Percentiles rank a stretch among this genome's conserved stretches.
These are phyloP conservation scores for Platysternon megacephalum DNA, from an alignment of 2,113 vertebrate genomes.

Conservation along the genomic window DNA sequence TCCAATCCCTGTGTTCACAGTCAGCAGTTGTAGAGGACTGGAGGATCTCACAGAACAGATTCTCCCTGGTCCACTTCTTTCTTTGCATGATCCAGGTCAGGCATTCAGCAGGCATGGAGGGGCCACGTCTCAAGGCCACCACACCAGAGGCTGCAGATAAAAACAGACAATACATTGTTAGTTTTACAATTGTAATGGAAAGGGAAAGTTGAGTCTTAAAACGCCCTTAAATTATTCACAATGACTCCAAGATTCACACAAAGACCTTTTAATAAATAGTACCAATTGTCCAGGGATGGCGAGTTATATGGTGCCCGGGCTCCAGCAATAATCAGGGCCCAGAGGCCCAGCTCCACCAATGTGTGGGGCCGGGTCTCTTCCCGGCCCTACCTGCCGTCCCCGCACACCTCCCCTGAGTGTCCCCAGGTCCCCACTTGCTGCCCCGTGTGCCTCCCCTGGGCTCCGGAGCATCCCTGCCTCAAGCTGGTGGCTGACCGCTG, in stretches of 20 bases:
- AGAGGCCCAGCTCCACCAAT: too few relatives aligned
- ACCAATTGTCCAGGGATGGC: not conserved
- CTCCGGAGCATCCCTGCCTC: too few relatives aligned
- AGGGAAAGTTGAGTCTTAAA: not conserved
- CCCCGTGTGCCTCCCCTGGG: rapidly evolving
- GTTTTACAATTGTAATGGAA: not conserved
- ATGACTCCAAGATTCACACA: not conserved
- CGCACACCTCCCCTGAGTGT: too few relatives aligned
- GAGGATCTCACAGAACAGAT: not conserved
- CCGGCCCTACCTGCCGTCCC: too few relatives aligned
- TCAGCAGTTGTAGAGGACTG: not conserved
- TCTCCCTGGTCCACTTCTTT: not conserved
- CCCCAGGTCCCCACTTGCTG: too few relatives aligned
- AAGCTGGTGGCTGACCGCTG: too few relatives aligned
- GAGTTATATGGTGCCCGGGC: too few relatives aligned
- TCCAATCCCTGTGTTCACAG: too few relatives aligned
- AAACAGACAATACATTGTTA: not conserved
- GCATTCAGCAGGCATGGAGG: not conserved
- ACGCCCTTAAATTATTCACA: not conserved
- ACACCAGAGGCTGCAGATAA: not conserved
- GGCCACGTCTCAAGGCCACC: not conserved
- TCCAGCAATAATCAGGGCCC: too few relatives aligned
- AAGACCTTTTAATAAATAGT: not conserved
- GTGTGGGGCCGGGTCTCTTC: too few relatives aligned
- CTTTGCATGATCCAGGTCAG: not conserved